Percentiles rank a stretch among this genome's conserved stretches.
phyloP scores from a whole-genome alignment of 2,888 invertebrate genomes.

The Stenichneumon culpator region DNA sequence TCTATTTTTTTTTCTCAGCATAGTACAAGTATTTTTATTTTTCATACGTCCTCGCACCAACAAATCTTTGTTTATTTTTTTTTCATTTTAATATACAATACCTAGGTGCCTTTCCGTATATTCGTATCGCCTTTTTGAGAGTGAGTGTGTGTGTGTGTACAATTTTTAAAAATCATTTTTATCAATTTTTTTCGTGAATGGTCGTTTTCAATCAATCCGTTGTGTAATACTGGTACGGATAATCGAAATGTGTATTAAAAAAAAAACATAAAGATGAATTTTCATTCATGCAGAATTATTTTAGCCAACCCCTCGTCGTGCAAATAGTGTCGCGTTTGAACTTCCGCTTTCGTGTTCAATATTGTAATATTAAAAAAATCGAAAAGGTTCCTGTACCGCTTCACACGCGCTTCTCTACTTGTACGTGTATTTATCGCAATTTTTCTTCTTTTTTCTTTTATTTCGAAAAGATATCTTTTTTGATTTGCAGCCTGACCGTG shows the following conservation, averaged over 20 bases:
- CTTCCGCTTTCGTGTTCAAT: slow-evolving; percentile 12
- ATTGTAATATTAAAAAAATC: slow-evolving; percentile 36
- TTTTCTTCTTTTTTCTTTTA: slow-evolving; percentile 26
- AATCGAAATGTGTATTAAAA: slow-evolving; percentile 35
- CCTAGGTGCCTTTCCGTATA: slow-evolving; percentile 70
- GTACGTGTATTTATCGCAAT: slow-evolving; percentile 23
- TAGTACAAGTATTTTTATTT: slow-evolving; percentile 77
- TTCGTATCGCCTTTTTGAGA: slow-evolving; percentile 62
- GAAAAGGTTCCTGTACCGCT: slow-evolving; percentile 42
- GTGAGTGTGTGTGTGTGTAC: slow-evolving; percentile 35
- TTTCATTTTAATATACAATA: slow-evolving; percentile 75
- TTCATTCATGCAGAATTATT: slow-evolving; percentile 36
- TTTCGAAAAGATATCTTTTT: slow-evolving; percentile 58
- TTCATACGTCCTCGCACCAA: slow-evolving; percentile 78
- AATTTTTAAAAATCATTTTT: slow-evolving; percentile 25
- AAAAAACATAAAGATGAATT: slow-evolving; percentile 19
- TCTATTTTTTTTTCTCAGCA: slow-evolving; percentile 74
- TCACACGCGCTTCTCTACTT: slow-evolving; percentile 18
- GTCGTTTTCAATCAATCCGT: slow-evolving; percentile 54
- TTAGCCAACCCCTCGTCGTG: slow-evolving; percentile 35
- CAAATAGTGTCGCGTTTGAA: slow-evolving; percentile 10
- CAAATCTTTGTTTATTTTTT: slow-evolving; percentile 65
- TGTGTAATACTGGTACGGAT: slow-evolving; percentile 73
- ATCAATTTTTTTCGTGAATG: slow-evolving; percentile 39
- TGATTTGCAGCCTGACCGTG: slow-evolving; percentile 45